Percentiles rank a stretch among this genome's conserved stretches.
These are phyloP conservation scores for Lates calcarifer DNA, from an alignment of 2,113 vertebrate genomes.

Conservation along the genomic window DNA sequence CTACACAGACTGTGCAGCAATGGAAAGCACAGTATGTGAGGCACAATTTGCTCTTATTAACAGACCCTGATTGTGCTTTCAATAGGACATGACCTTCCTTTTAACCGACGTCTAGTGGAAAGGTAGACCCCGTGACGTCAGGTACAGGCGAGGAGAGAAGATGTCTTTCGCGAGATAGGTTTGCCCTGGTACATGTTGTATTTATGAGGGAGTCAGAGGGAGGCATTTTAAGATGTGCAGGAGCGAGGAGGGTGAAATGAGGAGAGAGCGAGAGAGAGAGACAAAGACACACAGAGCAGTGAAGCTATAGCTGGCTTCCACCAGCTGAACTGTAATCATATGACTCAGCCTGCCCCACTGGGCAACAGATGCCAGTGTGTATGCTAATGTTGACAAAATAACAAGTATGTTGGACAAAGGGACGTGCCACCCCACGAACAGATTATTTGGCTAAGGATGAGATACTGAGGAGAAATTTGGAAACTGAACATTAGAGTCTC, in stretches of 20 bases:
- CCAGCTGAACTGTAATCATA: constrained; percentile 60
- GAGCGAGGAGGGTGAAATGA: constrained; percentile 21
- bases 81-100: constrained; percentile 1
- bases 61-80: neutral
- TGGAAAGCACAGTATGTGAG: neutral
- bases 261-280: constrained; percentile 36
- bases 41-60: neutral
- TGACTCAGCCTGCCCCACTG: constrained; percentile 79
- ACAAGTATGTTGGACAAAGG: constrained; percentile 56
- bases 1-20: neutral
- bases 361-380: constrained; percentile 79
- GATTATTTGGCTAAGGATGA: constrained; percentile 19
- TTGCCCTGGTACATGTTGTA: constrained; percentile 20
- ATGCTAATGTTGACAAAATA: constrained; percentile 67
- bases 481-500: neutral
- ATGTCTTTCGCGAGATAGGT: neutral
- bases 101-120: neutral
- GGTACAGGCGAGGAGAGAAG: neutral
- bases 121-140: neutral
- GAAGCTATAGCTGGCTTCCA: constrained; percentile 50
- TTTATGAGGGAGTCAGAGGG: constrained; percentile 30
- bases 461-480: neutral
- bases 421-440: constrained; percentile 18
- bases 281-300: constrained; percentile 33
- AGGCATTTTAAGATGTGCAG: constrained; percentile 31